These are phyloP conservation scores for Microcebus murinus DNA, from an alignment of 2,113 vertebrate genomes.

Conservation along the genomic window DNA sequence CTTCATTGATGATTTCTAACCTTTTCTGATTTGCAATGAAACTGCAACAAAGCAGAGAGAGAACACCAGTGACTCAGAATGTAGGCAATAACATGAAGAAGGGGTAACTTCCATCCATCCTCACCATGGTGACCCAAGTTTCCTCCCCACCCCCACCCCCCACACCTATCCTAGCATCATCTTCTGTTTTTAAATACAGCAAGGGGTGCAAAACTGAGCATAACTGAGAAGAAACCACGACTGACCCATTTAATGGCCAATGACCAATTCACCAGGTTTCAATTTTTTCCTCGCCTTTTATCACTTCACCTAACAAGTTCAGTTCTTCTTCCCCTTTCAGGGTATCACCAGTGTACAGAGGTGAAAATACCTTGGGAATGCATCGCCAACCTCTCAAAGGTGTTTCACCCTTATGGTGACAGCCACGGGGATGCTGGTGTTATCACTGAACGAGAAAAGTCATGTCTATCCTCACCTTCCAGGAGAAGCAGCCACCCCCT, in stretches of 20 bases:
- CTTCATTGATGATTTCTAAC: slow-evolving; percentile 95
- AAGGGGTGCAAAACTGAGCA: not conserved
- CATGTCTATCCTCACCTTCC: not conserved
- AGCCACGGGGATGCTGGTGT: not conserved
- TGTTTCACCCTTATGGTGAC: not conserved
- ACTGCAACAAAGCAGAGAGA: slow-evolving; percentile 86
- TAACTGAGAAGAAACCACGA: not conserved
- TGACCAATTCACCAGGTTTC: not conserved
- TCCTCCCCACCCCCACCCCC: not conserved
- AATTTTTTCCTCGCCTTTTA: not conserved
- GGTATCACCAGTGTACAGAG: not conserved
- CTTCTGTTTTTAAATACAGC: not conserved
- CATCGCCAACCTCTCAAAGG: not conserved
- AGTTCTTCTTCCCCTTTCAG: not conserved
- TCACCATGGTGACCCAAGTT: not conserved
- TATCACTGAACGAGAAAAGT: not conserved
- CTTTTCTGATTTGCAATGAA: slow-evolving; percentile 95
- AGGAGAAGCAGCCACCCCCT: not conserved
- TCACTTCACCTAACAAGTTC: not conserved
- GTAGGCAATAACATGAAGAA: not conserved
- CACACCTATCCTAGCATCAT: too few relatives aligned
- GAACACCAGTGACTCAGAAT: not conserved
- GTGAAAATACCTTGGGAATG: not conserved
- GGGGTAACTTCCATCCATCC: not conserved
- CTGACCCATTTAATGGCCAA: not conserved